Evolutionary conservation across 2,113 vertebrate genomes (phyloP).

Genomic region (Odontesthes bonariensis): DNA sequence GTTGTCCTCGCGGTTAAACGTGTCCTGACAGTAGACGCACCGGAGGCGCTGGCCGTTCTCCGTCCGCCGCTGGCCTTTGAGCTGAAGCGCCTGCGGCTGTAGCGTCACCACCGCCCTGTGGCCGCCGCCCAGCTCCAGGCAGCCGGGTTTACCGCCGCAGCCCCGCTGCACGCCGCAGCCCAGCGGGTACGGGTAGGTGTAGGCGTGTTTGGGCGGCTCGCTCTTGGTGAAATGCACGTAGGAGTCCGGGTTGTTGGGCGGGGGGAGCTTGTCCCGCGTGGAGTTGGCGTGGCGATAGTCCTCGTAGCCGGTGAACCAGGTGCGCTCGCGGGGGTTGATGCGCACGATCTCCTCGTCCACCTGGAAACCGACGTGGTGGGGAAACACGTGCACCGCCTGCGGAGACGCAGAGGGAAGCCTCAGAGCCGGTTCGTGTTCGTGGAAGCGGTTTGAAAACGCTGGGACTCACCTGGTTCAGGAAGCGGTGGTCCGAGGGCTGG

Average conservation of each 20-base stretch:
- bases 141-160: slow-evolving; percentile 83
- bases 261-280: slow-evolving; percentile 80
- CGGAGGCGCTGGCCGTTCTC: slow-evolving; percentile 87
- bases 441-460: no score
- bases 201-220: slow-evolving; percentile 89
- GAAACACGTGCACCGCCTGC: slow-evolving; percentile 84
- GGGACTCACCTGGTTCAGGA: slow-evolving; percentile 87
- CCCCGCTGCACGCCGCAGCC: slow-evolving; percentile 62
- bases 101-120: slow-evolving; percentile 84
- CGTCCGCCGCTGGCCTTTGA: slow-evolving; percentile 82
- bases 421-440: no score
- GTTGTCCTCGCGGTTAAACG: slow-evolving; percentile 93
- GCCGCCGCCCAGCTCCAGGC: slow-evolving; percentile 77
- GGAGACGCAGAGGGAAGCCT: background rate
- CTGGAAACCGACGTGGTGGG: slow-evolving; percentile 89
- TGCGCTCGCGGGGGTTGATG: slow-evolving; percentile 92
- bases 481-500: slow-evolving; percentile 87
- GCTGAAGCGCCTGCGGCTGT: slow-evolving; percentile 83
- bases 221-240: slow-evolving; percentile 92
- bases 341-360: slow-evolving; percentile 93
- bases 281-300: slow-evolving; percentile 92
- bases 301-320: slow-evolving; percentile 94
- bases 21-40: slow-evolving; percentile 95
- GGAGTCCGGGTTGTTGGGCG: slow-evolving; percentile 82
- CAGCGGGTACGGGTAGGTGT: slow-evolving; percentile 88